These are phyloP conservation scores for Augiades crinisus DNA, from an alignment of 2,888 invertebrate genomes.

Conservation along the genomic window DNA sequence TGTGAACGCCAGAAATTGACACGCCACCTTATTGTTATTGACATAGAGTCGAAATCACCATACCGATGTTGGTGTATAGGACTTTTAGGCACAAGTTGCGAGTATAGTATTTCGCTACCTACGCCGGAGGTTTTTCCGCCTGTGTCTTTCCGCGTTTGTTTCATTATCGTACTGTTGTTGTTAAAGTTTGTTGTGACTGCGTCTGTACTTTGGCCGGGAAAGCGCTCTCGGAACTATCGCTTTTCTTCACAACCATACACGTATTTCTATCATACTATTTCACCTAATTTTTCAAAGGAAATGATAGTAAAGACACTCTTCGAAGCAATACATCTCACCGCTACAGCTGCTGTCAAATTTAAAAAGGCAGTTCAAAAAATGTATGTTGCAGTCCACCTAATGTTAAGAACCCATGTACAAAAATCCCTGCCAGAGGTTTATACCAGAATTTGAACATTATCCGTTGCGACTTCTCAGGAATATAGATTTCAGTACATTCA, in stretches of 20 bases:
- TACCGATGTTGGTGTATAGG: background rate
- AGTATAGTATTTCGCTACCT: conserved; percentile 31
- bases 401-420: too few relatives aligned
- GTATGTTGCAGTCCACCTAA: too few relatives aligned
- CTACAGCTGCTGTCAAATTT: too few relatives aligned
- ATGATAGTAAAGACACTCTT: too few relatives aligned
- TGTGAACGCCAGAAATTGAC: background rate
- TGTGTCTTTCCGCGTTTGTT: conserved; percentile 65
- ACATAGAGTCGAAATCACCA: background rate
- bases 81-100: background rate
- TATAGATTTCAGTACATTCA: too few relatives aligned
- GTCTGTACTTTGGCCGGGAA: conserved; percentile 15
- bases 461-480: too few relatives aligned
- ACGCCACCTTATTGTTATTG: background rate
- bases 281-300: too few relatives aligned
- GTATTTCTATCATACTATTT: too few relatives aligned
- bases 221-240: conserved; percentile 10
- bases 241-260: conserved; percentile 11
- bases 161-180: conserved; percentile 43
- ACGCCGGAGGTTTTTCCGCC: conserved; percentile 71
- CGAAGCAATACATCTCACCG: too few relatives aligned
- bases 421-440: too few relatives aligned
- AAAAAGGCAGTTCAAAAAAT: too few relatives aligned
- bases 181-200: conserved; percentile 30
- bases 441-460: too few relatives aligned